phyloP scores from a whole-genome alignment of 1,140 invertebrate species.

The Drosophila leontia region DNA sequence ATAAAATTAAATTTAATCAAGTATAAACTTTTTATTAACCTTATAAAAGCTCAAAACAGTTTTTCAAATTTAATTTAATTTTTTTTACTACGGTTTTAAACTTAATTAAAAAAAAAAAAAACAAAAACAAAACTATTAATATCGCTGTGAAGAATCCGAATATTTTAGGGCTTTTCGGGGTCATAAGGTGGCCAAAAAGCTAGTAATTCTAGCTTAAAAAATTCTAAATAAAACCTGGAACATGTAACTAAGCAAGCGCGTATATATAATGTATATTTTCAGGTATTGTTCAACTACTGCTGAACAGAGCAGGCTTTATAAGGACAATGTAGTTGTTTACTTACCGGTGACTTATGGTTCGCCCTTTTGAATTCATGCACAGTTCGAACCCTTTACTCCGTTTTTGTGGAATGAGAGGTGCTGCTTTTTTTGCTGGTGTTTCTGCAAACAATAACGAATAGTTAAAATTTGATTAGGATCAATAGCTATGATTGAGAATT shows the following conservation, averaged over 20 bases:
- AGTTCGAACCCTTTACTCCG: conserved; percentile 83
- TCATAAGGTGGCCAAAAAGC: neutral
- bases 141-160: neutral
- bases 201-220: neutral
- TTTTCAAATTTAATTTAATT: too few species aligned
- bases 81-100: neutral
- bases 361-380: conserved; percentile 85
- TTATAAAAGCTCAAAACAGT: too few species aligned
- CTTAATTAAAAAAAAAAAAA: neutral
- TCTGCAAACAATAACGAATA: conserved; percentile 57
- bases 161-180: neutral
- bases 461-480: too few species aligned
- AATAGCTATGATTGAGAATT: neutral
- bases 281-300: neutral
- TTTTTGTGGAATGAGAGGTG: conserved; percentile 84
- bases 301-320: neutral
- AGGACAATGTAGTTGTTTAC: conserved; percentile 1
- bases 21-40: too few species aligned
- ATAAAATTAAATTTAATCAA: too few species aligned
- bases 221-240: neutral
- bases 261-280: neutral
- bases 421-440: conserved; percentile 84
- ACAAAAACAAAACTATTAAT: neutral
- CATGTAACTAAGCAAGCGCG: neutral
- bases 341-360: conserved; percentile 85